Base-by-base conservation (phyloP, 1,140 invertebrate genomes). In the Acromyrmex heyeri region DNA sequence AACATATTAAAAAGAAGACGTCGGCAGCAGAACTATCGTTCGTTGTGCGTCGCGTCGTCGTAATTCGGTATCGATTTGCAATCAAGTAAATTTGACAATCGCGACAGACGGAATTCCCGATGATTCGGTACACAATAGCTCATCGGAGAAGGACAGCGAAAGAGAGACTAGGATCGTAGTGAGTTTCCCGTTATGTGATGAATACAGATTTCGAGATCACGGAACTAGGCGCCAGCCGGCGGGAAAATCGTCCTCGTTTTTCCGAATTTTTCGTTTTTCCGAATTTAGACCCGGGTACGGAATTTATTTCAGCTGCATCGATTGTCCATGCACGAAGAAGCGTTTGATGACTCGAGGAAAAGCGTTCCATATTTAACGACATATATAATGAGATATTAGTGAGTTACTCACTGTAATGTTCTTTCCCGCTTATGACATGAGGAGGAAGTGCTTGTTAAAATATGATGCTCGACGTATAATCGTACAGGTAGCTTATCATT, bases 61-160 rank as follows among this genome's bases (percentile, higher is more conserved):
- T 76, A 64, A 85, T 85, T 38, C 86, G 73, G 89, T 94, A 94
- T 95, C 92, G 93, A 95, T 95, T 94, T 92, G 93, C 93, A 93
- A 93, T 95, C 94, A 94, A 90, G 91, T 92, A 94, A 94, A 95
- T 94, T 82, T 94, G 94, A 94, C 93, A 95, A 94, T 92, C 88
- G 91, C 91, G 90, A 87, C 92, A 92, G 93, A 94, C 94, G 92
- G 91, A 91, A 88, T 38, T 62, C 16, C 62, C 65, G 87, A 91
- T 83, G 86, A 87, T 73, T 88, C 75, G 83, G 86, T 86, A 87
- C 75, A 88, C 70, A 88, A 91, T 81, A 62, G 76, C 72, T 27
- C 50, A 53, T 7, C 12, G 34, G 12, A 2, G 55, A 61, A 81
- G 57, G 21, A 59, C 2, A 34, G 30, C 12, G 21, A 5, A 16